A percentile compares a stretch with the other conserved stretches of the same genome.
Evolutionary conservation across 2,888 invertebrate genomes (phyloP).

Genomic region (Marronus borbonicus): DNA sequence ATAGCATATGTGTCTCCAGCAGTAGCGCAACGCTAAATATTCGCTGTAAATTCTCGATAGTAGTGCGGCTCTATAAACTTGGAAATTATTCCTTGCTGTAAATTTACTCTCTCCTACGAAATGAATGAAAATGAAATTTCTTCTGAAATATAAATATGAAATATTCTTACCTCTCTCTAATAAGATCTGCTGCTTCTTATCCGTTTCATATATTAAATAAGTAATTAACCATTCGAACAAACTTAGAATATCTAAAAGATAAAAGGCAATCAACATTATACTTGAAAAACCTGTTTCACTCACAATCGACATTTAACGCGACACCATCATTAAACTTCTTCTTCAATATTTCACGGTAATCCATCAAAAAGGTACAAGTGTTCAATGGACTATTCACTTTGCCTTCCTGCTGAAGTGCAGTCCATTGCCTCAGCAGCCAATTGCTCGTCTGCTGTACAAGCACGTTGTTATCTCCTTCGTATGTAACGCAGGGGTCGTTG

Average conservation of each 20-base stretch:
- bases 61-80: conserved; percentile 85
- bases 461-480: conserved; percentile 97
- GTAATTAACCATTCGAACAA: conserved; percentile 90
- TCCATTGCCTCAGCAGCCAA: conserved; percentile 84
- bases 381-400: conserved; percentile 79
- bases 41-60: conserved; percentile 87
- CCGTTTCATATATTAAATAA: conserved; percentile 82
- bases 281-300: not conserved
- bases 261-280: conserved; percentile 52
- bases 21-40: conserved; percentile 74
- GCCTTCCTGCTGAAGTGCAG: conserved; percentile 69
- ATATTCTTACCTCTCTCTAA: conserved; percentile 71
- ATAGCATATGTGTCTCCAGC: conserved; percentile 70
- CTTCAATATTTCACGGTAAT: conserved; percentile 71
- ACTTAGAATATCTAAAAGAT: conserved; percentile 77
- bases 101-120: conserved; percentile 75
- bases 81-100: conserved; percentile 84
- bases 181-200: conserved; percentile 75
- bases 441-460: conserved; percentile 92
- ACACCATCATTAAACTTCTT: conserved; percentile 64
- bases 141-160: too few species aligned
- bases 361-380: conserved; percentile 79
- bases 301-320: conserved; percentile 38
- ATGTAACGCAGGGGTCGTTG: conserved; percentile 92
- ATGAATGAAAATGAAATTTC: not conserved